Base-by-base conservation (phyloP, 2,888 invertebrate species). In the Leptinotarsa peninsularis region DNA sequence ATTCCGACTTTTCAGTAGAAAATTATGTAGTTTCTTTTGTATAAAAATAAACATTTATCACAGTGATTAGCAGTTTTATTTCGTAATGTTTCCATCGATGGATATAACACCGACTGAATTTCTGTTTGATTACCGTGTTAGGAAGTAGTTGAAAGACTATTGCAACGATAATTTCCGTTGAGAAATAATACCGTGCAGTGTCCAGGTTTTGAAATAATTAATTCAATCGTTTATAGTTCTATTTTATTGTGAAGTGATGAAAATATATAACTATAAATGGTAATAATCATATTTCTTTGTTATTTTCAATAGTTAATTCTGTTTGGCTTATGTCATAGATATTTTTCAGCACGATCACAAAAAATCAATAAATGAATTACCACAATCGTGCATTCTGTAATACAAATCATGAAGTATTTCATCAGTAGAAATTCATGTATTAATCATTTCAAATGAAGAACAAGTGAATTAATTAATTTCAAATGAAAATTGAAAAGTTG, bases 131-230 rank as follows among this genome's bases (percentile, higher is more conserved):
- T 33, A 63, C 33, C 33, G 33, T 63, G 27, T 63, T 3, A 63
- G 63, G 27, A 27, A 63, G 18, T 63, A 27, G 43, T 27, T 63
- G 33, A n/a, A n/a, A 58, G 58, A 58, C 18, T 63, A 63, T 63
- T 63, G 63, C 63, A 33, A 58, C 21, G 23, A 33, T 63, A 13
- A 43, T 63, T 63, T 43, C 63, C 63, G 63, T 27, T 63, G n/a
- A n/a, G n/a, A 63, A 63, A 43, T 43, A 13, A 63, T 33, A 33
- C 33, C 43, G 33, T 18, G 33, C 33, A 27, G 10, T 63, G 17
- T 18, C 10, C 33, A 27, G 10, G 17, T 63, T 63, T 63, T 33
- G 33, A 15, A 63, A 63, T 5, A 63, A n/a, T 63, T 33, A 15
- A 33, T n/a, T 7, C n/a, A 63, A 17, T 27, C 2, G 33, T 33